Evolutionary conservation across 1,140 invertebrate genomes (phyloP).

Genomic region (Ylistrum balloti): DNA sequence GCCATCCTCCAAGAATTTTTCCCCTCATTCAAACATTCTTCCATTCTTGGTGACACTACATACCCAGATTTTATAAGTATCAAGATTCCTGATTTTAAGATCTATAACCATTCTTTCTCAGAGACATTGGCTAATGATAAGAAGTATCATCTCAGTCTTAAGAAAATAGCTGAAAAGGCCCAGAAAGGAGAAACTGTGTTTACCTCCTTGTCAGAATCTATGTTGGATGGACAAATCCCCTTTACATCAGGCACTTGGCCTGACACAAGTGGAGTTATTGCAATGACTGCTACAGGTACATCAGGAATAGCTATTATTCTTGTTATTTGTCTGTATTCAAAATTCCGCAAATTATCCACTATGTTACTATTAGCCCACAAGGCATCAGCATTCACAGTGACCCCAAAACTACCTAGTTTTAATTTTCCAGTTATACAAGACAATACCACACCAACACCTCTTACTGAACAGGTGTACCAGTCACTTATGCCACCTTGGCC

Average conservation of each 20-base stretch:
- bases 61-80: not conserved
- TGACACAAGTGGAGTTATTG: conserved; percentile 42
- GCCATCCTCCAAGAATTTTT: conserved; percentile 51
- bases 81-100: conserved; percentile 37
- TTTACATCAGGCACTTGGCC: conserved; percentile 36
- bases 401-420: too few species aligned
- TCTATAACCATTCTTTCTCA: conserved; percentile 31
- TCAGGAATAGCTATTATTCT: not conserved
- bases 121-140: not conserved
- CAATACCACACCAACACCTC: not conserved
- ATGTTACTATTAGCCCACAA: not conserved
- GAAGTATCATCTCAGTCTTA: conserved; percentile 43
- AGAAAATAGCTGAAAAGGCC: not conserved
- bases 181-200: conserved; percentile 21
- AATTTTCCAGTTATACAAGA: too few species aligned
- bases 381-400: too few species aligned
- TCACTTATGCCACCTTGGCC: conserved; percentile 44
- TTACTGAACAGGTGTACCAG: not conserved
- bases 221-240: conserved; percentile 17
- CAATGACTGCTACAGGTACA: not conserved
- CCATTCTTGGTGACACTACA: conserved; percentile 47
- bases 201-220: conserved; percentile 24
- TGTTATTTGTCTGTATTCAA: not conserved
- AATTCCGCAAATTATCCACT: not conserved
- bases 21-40: conserved; percentile 5